A percentile compares a stretch with the other conserved stretches of the same genome.
These are phyloP conservation scores for Ardeotis arabs DNA, from an alignment of 2,113 vertebrate genomes.

Conservation along the genomic window DNA sequence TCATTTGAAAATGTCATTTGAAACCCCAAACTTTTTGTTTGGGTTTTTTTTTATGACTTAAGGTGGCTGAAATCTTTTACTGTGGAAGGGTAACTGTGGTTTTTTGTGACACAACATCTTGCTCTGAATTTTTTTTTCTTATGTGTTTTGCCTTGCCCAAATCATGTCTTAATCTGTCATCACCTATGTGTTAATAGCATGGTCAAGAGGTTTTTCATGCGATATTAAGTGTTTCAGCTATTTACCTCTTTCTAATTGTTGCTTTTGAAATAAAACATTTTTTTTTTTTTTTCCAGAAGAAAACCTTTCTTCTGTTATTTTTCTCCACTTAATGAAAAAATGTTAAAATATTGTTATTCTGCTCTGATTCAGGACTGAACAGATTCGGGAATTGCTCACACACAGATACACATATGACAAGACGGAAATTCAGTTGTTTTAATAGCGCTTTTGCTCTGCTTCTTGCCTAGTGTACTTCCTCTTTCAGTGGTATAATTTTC, in stretches of 20 bases:
- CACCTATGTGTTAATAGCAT: background rate
- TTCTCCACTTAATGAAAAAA: background rate
- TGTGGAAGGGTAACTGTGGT: background rate
- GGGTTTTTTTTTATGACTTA: background rate
- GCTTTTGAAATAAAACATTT: background rate
- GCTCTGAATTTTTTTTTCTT: background rate
- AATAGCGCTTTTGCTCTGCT: background rate
- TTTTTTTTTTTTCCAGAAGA: background rate
- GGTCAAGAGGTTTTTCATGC: background rate
- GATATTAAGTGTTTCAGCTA: background rate
- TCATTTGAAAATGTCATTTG: background rate
- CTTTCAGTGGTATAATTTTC: background rate
- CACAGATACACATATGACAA: background rate
- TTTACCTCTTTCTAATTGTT: background rate
- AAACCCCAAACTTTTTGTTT: background rate
- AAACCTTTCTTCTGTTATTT: background rate
- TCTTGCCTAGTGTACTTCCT: background rate
- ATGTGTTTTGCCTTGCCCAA: background rate
- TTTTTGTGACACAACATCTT: background rate
- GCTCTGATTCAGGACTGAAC: background rate
- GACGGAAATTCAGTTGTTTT: background rate
- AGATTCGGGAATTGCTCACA: fast-evolving
- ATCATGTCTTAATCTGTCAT: background rate
- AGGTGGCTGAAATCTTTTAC: background rate
- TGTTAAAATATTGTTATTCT: background rate